A percentile compares a stretch with the other conserved stretches of the same genome.
phyloP scores from a whole-genome alignment of 1,140 invertebrate species.

The Mercenaria mercenaria region DNA sequence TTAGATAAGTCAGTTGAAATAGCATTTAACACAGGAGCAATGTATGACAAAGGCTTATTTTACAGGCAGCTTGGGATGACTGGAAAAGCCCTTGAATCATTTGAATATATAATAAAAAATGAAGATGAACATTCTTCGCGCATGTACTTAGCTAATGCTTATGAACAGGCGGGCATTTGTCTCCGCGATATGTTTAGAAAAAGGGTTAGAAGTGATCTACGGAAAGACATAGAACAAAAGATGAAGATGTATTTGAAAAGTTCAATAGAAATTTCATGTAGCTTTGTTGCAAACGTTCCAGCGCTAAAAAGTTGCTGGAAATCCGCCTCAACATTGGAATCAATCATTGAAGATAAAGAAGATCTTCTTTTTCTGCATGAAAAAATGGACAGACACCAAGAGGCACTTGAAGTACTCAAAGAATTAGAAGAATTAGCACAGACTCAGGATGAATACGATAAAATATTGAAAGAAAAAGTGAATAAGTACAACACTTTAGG shows the following conservation, averaged over 20 bases:
- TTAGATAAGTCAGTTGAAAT: constrained; percentile 2
- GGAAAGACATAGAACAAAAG: no score
- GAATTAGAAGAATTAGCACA: not conserved
- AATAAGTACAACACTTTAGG: not conserved
- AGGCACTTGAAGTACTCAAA: not conserved
- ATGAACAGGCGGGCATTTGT: constrained; percentile 11
- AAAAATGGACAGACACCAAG: not conserved
- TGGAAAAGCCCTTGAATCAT: not conserved
- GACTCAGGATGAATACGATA: not conserved
- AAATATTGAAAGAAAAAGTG: not conserved
- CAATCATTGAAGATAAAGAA: not conserved
- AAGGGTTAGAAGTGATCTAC: not conserved
- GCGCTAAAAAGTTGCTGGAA: constrained; percentile 8
- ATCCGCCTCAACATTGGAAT: not conserved
- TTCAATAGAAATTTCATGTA: constrained; percentile 20
- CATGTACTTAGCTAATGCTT: constrained; percentile 11
- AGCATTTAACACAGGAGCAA: not conserved
- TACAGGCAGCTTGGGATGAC: not conserved
- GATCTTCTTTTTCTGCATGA: not conserved
- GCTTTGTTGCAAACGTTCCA: constrained; percentile 8
- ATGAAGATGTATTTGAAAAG: constrained; percentile 22
- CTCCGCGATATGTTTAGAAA: not conserved
- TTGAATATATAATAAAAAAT: not conserved
- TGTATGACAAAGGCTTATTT: constrained; percentile 36
- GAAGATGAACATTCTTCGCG: not conserved